Percentiles rank a stretch among this genome's conserved stretches.
phyloP scores from a whole-genome alignment of 30 jellyfish, hydroid and myxozoan genomes.

The Turritopsis rubra region DNA sequence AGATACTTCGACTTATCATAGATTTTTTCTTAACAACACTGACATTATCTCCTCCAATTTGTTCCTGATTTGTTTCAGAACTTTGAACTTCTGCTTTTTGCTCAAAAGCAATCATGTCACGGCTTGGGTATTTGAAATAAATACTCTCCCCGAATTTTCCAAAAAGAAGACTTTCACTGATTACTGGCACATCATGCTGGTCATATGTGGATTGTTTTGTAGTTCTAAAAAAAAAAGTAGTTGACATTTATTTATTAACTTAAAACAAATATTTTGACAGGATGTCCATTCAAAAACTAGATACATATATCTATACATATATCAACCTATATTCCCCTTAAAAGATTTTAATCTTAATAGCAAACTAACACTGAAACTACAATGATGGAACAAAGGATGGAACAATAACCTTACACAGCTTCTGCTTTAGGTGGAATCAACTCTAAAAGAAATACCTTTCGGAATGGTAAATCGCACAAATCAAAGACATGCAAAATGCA shows the following conservation, averaged over 20 bases:
- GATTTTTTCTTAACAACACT: not conserved
- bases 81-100: too few relatives aligned
- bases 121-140: not conserved
- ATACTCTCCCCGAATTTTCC: not conserved
- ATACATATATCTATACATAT: too few relatives aligned
- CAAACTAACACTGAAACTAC: too few relatives aligned
- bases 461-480: too few relatives aligned
- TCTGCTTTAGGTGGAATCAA: not conserved
- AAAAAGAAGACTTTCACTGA: not conserved
- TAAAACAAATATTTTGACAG: too few relatives aligned
- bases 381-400: not conserved
- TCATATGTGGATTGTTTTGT: slow-evolving; percentile 2
- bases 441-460: not conserved
- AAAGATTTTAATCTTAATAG: too few relatives aligned
- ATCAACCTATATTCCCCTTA: too few relatives aligned
- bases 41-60: not conserved
- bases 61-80: not conserved
- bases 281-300: too few relatives aligned
- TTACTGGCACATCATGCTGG: not conserved
- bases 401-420: not conserved
- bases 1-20: slow-evolving; percentile 4
- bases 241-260: not conserved
- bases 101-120: not conserved
- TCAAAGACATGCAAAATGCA: too few relatives aligned
- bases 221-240: not conserved